phyloP scores from a whole-genome alignment of 2,888 invertebrate species.

The Agrotis puta region DNA sequence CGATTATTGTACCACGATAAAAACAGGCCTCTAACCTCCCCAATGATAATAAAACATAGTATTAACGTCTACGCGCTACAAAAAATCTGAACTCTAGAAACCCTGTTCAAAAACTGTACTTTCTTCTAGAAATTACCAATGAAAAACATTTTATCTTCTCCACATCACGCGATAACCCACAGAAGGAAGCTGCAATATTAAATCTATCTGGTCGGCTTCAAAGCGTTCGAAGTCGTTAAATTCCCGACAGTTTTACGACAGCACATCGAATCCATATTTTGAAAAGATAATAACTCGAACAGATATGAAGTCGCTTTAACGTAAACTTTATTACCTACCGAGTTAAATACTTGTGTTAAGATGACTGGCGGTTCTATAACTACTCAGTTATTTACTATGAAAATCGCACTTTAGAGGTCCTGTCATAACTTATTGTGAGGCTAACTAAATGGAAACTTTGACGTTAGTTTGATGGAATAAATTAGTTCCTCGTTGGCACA shows the following conservation, averaged over 20 bases:
- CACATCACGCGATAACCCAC: constrained; percentile 24
- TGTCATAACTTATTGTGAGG: no score
- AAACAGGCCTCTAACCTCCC: no score
- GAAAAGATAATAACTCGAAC: constrained; percentile 74
- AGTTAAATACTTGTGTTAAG: constrained; percentile 28
- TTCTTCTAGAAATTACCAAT: neutral
- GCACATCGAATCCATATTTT: constrained; percentile 75
- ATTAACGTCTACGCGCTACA: no score
- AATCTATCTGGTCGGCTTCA: constrained; percentile 56
- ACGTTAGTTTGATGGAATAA: no score
- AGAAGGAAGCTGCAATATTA: constrained; percentile 54
- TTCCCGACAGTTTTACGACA: constrained; percentile 69
- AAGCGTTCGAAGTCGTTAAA: constrained; percentile 67
- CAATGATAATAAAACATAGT: no score
- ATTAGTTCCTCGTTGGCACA: no score
- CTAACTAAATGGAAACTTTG: no score
- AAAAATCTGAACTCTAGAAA: neutral
- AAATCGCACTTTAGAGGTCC: no score
- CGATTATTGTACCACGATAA: no score
- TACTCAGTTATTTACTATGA: neutral
- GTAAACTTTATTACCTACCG: constrained; percentile 68
- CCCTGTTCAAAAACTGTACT: neutral
- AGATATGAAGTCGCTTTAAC: constrained; percentile 70
- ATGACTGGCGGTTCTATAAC: neutral
- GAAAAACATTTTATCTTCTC: constrained; percentile 35